Percentiles rank a stretch among this genome's conserved stretches.
Conservation (phyloP, 2,113 vertebrate species). For the Baryphthengus martii region DNA sequence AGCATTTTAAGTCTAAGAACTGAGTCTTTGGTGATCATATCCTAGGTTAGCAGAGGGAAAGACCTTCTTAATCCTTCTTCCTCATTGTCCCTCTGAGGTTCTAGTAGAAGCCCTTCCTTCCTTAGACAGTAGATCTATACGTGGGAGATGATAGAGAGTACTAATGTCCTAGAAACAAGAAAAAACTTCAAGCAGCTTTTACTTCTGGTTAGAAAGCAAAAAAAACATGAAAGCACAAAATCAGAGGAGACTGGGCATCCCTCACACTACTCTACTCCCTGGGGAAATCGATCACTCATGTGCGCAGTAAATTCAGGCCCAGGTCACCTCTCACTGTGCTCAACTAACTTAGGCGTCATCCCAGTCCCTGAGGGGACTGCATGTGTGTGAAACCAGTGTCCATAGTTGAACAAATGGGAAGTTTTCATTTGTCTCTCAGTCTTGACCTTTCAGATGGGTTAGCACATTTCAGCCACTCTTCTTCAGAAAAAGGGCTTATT, state of each 20-base stretch:
- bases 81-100: neutral
- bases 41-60: neutral
- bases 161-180: neutral
- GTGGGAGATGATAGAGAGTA: neutral
- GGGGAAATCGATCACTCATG: accelerated
- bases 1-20: neutral
- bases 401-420: no score
- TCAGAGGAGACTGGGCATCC: neutral
- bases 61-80: neutral
- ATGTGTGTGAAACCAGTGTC: neutral
- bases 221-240: neutral
- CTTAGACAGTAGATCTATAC: no score
- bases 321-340: neutral
- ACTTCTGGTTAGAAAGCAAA: neutral
- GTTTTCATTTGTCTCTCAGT: no score
- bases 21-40: neutral
- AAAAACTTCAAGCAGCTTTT: neutral
- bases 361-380: neutral
- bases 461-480: no score
- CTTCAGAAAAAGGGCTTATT: no score
- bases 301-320: neutral
- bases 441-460: neutral
- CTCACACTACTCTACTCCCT: neutral
- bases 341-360: neutral
- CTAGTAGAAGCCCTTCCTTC: neutral